Percentiles rank a stretch among this genome's conserved stretches.
phyloP scores from a whole-genome alignment of 2,888 invertebrate species.

The Slavum lentiscoides region DNA sequence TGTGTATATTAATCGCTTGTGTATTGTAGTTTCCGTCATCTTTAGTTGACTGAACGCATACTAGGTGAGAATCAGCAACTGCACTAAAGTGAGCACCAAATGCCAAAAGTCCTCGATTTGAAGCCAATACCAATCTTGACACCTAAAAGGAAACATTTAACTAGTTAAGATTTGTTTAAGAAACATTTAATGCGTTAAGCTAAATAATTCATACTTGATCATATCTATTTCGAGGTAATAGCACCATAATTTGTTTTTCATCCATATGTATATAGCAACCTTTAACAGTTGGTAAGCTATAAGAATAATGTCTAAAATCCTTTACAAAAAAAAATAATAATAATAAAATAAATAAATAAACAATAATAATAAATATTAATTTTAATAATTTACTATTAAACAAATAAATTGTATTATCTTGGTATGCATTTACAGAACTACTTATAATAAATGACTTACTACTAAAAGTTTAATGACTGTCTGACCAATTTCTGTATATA shows the following conservation, averaged over 20 bases:
- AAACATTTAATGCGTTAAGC: neutral
- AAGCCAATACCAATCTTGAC: slow-evolving; percentile 39
- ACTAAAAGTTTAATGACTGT: slow-evolving; percentile 85
- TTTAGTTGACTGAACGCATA: slow-evolving; percentile 77
- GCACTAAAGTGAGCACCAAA: slow-evolving; percentile 79
- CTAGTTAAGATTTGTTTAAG: neutral
- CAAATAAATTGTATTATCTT: neutral
- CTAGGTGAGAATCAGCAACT: slow-evolving; percentile 81
- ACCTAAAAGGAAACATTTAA: slow-evolving; percentile 26
- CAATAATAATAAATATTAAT: too few relatives aligned
- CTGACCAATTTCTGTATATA: slow-evolving; percentile 83
- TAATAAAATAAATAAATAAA: too few relatives aligned
- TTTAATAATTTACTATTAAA: neutral
- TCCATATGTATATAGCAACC: slow-evolving; percentile 82
- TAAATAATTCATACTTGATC: slow-evolving; percentile 63
- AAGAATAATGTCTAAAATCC: slow-evolving; percentile 83
- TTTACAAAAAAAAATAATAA: slow-evolving; percentile 57
- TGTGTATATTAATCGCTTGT: slow-evolving; percentile 84
- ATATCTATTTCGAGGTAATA: slow-evolving; percentile 75
- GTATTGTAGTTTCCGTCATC: slow-evolving; percentile 80
- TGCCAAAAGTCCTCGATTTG: slow-evolving; percentile 79
- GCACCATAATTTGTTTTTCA: slow-evolving; percentile 75
- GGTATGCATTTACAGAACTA: slow-evolving; percentile 1
- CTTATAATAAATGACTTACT: slow-evolving; percentile 59
- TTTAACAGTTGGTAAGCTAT: slow-evolving; percentile 75